A percentile compares a stretch with the other conserved stretches of the same genome.
Evolutionary conservation across 2,888 invertebrate genomes (phyloP).

Genomic region (Byasa hedistus): DNA sequence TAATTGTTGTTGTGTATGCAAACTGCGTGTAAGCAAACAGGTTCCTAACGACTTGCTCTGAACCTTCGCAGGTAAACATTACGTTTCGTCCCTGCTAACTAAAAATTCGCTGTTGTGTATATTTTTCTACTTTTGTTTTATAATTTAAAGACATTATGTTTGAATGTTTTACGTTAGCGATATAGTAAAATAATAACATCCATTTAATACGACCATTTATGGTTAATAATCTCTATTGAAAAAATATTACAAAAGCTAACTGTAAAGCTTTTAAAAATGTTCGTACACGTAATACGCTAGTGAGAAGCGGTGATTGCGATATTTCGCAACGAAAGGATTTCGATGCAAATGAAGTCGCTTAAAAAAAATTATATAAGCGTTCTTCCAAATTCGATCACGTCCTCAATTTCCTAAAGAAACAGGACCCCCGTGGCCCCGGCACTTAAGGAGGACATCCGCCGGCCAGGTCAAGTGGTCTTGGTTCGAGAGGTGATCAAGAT

Average conservation of each 20-base stretch:
- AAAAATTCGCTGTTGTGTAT: background rate
- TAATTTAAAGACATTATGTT: background rate
- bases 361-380: background rate
- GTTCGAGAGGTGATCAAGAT: conserved; percentile 21
- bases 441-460: conserved; percentile 6
- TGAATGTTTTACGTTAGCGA: background rate
- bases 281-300: background rate
- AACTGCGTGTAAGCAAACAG: conserved; percentile 3
- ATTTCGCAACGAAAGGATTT: background rate
- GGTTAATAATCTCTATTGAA: no score
- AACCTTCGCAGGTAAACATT: background rate
- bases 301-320: background rate
- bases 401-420: conserved; percentile 4
- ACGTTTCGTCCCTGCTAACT: background rate
- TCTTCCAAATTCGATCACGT: conserved; percentile 1
- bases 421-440: background rate
- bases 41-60: background rate
- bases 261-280: background rate
- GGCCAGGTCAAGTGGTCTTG: conserved; percentile 9
- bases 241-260: background rate
- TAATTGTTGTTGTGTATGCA: background rate
- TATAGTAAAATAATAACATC: no score
- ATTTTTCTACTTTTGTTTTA: background rate
- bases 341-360: background rate
- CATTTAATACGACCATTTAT: no score